Conservation (phyloP, 2,113 vertebrate species). For the Gallinago undulata region DNA sequence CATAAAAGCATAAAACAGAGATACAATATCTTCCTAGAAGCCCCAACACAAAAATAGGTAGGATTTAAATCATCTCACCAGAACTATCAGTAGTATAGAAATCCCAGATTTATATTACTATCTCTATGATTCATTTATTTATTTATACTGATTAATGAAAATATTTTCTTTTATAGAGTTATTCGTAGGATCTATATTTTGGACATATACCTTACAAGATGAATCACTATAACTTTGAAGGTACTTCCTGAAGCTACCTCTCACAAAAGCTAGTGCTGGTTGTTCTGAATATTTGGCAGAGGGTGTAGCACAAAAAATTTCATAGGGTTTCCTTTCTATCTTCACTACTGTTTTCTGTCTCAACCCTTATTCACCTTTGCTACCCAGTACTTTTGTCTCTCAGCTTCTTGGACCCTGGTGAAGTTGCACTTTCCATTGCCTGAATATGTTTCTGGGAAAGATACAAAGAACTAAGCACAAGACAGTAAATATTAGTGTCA, state of each 20-base stretch:
- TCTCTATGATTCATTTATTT: background rate
- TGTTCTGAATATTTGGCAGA: background rate
- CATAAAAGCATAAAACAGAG: background rate
- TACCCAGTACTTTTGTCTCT: background rate
- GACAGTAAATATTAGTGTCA: background rate
- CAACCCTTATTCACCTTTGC: background rate
- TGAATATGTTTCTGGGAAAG: background rate
- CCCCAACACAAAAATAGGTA: background rate
- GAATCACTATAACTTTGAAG: background rate
- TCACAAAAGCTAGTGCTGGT: background rate
- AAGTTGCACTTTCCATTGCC: background rate
- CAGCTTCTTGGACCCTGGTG: background rate
- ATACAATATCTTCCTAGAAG: background rate
- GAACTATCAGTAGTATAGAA: background rate
- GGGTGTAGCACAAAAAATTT: background rate
- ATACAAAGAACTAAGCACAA: background rate
- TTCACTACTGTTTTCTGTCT: background rate
- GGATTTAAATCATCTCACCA: background rate
- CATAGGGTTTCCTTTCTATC: rapidly evolving
- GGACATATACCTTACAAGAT: background rate
- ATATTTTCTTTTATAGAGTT: background rate
- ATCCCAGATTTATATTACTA: background rate
- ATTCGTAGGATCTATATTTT: background rate
- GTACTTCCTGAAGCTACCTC: background rate
- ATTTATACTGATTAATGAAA: background rate